phyloP scores from a whole-genome alignment of 2,113 vertebrate genomes.

The Choloepus hoffmanni region DNA sequence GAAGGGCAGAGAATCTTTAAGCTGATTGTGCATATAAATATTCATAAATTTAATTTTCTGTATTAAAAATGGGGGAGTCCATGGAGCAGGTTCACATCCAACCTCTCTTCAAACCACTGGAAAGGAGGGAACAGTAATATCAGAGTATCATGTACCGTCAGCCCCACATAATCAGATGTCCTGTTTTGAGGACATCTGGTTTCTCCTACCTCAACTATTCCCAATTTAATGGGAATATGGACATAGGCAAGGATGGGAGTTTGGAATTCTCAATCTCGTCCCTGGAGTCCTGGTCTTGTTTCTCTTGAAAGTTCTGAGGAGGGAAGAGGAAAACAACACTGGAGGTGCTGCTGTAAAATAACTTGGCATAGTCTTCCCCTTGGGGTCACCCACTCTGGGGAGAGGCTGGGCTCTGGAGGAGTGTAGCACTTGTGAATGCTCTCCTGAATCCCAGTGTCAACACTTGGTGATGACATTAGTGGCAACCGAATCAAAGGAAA shows the following conservation, averaged over 20 bases:
- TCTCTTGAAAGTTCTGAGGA: neutral
- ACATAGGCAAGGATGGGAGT: rapidly evolving
- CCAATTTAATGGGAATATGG: neutral
- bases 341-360: neutral
- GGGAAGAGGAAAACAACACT: neutral
- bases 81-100: neutral
- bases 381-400: rapidly evolving
- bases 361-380: rapidly evolving
- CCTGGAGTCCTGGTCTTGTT: no score
- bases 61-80: neutral
- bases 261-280: rapidly evolving
- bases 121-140: neutral
- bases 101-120: no score
- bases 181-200: no score
- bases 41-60: no score
- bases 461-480: neutral
- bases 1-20: neutral
- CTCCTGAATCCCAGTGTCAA: no score
- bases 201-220: neutral
- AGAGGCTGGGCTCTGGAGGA: no score
- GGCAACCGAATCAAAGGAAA: no score
- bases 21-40: rapidly evolving
- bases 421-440: rapidly evolving
- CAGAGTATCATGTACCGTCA: rapidly evolving
- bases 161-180: no score